Conservation (phyloP, 1,140 invertebrate genomes). For the Holcopasites calliopsidis region DNA sequence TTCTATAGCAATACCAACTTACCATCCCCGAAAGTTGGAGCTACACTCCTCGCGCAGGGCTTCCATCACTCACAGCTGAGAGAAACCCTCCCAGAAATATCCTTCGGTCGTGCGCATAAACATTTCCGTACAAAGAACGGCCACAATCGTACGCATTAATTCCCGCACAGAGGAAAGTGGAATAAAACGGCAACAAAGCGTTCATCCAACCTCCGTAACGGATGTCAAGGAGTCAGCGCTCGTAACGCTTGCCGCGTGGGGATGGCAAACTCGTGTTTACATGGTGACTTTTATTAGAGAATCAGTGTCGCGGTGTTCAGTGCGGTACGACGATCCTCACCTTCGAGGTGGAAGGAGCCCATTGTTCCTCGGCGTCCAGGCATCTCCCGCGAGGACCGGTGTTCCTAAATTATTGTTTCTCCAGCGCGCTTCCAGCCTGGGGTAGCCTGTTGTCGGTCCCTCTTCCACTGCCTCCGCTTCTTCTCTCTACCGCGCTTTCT, state of each 20-base stretch:
- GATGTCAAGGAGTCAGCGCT: conserved; percentile 25
- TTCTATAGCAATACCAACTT: no score
- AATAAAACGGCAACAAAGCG: conserved; percentile 22
- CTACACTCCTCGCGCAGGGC: no score
- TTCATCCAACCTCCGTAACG: background rate
- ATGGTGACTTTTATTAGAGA: conserved; percentile 60
- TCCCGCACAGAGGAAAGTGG: background rate
- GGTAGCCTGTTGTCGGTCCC: background rate
- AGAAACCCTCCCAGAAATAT: no score
- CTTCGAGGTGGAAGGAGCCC: conserved; percentile 22
- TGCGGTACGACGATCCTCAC: conserved; percentile 27
- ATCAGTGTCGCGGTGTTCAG: conserved; percentile 57
- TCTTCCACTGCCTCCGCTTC: background rate
- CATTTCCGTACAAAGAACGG: background rate
- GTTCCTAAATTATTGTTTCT: conserved; percentile 64
- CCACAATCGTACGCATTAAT: conserved; percentile 14
- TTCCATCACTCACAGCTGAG: no score
- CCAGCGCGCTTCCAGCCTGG: conserved; percentile 30
- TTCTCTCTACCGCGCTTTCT: conserved; percentile 32
- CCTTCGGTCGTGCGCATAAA: no score
- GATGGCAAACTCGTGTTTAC: conserved; percentile 37
- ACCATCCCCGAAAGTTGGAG: no score
- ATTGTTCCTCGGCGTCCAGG: conserved; percentile 31
- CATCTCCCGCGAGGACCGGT: conserved; percentile 28
- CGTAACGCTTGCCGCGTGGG: conserved; percentile 13